Evolutionary conservation across 2,113 vertebrate species (phyloP).

Genomic region (Eudorcas thomsonii): DNA sequence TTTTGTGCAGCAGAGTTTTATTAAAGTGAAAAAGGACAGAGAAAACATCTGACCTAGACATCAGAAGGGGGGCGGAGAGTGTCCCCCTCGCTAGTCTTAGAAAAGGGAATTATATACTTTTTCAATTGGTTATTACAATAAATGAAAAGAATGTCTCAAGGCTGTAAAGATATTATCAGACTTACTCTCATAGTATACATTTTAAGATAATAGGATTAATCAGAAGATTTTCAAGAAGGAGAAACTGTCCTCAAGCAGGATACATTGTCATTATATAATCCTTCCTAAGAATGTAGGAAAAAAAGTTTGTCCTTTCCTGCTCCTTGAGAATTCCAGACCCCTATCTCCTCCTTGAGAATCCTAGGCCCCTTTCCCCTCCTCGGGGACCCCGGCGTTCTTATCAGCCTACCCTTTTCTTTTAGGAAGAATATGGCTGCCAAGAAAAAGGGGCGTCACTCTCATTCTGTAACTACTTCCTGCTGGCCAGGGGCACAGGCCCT

Average conservation of each 20-base stretch:
- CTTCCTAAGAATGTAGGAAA: neutral
- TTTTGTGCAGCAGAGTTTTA: neutral
- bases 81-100: neutral
- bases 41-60: neutral
- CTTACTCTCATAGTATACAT: neutral
- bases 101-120: neutral
- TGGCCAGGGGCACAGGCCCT: neutral
- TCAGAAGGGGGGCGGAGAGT: neutral
- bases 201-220: neutral
- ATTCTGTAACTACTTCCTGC: neutral
- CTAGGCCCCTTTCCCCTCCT: neutral
- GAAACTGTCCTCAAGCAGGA: neutral
- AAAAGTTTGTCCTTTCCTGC: neutral
- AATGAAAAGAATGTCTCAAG: neutral
- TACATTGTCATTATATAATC: neutral
- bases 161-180: neutral
- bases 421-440: neutral
- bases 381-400: neutral
- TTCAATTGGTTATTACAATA: neutral
- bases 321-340: neutral
- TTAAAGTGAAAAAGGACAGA: neutral
- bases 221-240: neutral
- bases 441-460: neutral
- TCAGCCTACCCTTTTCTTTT: neutral
- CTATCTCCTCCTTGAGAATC: neutral